These are phyloP conservation scores for Argya squamiceps DNA, from an alignment of 2,797 vertebrate genomes.

Conservation along the genomic window DNA sequence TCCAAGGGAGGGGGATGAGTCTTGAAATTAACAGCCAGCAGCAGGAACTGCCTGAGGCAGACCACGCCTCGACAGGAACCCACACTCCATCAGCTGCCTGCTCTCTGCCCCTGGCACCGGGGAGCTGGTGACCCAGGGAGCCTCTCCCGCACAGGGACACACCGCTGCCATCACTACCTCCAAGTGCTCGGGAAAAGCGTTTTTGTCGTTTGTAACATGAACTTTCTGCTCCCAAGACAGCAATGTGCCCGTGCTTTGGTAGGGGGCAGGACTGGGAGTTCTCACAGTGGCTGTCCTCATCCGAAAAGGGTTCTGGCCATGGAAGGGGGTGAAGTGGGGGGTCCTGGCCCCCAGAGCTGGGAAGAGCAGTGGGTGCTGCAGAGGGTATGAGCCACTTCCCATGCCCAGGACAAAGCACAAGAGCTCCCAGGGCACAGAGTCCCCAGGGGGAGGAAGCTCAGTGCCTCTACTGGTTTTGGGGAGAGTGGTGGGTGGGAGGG, in stretches of 20 bases:
- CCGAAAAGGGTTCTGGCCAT: accelerated
- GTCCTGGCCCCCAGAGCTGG: neutral
- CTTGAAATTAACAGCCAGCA: neutral
- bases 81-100: neutral
- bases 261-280: accelerated
- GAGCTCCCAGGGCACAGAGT: neutral
- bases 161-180: neutral
- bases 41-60: neutral
- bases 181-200: neutral
- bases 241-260: accelerated
- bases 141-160: accelerated
- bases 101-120: accelerated
- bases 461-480: neutral
- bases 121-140: accelerated
- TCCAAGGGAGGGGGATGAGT: neutral
- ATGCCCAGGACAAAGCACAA: neutral
- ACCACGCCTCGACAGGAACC: neutral
- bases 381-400: neutral
- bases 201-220: neutral
- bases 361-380: neutral
- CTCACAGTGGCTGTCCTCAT: accelerated
- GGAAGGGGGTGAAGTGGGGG: accelerated
- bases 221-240: neutral
- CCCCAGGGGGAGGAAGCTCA: accelerated
- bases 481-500: too few species aligned